Evolutionary conservation across 2,113 vertebrate species (phyloP).

Genomic region (Psittacus erithacus): DNA sequence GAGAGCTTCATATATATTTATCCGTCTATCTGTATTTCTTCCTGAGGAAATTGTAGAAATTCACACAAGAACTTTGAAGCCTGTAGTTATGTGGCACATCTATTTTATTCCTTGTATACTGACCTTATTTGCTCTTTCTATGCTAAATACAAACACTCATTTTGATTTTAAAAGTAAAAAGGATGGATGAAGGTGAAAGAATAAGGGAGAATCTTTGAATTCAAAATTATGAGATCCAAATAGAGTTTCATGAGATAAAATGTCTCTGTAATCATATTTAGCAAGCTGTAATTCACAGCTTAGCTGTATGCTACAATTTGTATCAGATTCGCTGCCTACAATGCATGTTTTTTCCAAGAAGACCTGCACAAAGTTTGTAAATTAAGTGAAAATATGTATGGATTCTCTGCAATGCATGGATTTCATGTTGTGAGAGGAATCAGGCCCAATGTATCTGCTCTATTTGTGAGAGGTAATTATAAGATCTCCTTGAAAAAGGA

Average conservation of each 20-base stretch:
- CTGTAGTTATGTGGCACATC: neutral
- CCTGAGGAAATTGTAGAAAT: neutral
- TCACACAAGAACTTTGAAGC: neutral
- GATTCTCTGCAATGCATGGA: neutral
- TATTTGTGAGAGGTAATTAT: slow-evolving; percentile 52
- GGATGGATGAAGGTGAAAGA: neutral
- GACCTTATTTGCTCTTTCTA: neutral
- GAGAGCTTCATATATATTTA: neutral
- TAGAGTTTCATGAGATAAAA: slow-evolving; percentile 10
- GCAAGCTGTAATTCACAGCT: neutral
- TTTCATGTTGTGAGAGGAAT: slow-evolving; percentile 6
- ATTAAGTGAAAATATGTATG: neutral
- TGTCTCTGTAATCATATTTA: slow-evolving; percentile 17
- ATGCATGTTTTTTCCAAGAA: neutral
- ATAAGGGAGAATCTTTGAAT: neutral
- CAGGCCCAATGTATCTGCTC: slow-evolving; percentile 3
- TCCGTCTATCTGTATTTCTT: neutral
- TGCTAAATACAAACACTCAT: neutral
- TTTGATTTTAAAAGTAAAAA: neutral
- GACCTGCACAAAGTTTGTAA: neutral
- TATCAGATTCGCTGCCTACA: neutral
- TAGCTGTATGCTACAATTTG: neutral
- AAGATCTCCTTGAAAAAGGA: slow-evolving; percentile 61
- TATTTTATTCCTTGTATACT: neutral
- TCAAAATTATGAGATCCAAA: neutral